Evolutionary conservation across 2,797 vertebrate species (phyloP), one percentile per base, ranked within the genome.

Genomic region (Mus caroli): DNA sequence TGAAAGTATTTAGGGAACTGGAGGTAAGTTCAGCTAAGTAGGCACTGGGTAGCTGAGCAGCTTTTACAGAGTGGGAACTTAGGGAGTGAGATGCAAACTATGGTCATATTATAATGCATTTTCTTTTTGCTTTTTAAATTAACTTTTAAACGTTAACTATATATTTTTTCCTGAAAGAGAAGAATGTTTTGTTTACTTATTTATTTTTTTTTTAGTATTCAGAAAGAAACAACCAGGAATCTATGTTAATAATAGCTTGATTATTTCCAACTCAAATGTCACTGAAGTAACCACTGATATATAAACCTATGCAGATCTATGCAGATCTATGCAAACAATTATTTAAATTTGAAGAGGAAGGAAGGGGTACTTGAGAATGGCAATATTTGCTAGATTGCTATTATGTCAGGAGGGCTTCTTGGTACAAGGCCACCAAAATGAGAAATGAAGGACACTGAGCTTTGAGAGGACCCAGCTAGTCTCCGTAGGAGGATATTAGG

Each of bases 231-330:
- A 79, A 86, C 14, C 24, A 94, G 50, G 37, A 97, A 96, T 89
- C 20, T 6, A 2, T 96, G 56, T 96, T 96, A 97, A 96, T 93
- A 97, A 97, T 95, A 94, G 85, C 90, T 93, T 96, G 87, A 93
- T 93, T 97, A 92, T 97, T 97, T 98, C 94, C 88, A 96, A 92
- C 58, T 91, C 56, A 84, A 92, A 94, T 89, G 64, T 86, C 75
- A 97, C 94, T 94, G 93, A 92, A 95, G 78, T 78, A 96, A 95
- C 76, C 95, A 92, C 77, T 94, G 79, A 96, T 96, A 40, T 96
- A 83, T 91, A 97, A 97, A 97, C 97, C 86, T 97, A 97, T 96
- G 96, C 94, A 97, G 94, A 97, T 96, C 85, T 96, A 97, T 96
- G 96, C 94, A 97, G 94, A 97, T 96, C 71, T 96, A 96, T 97